Evolutionary conservation across 2,797 vertebrate species (phyloP).

Genomic region (Delichon dasypus): DNA sequence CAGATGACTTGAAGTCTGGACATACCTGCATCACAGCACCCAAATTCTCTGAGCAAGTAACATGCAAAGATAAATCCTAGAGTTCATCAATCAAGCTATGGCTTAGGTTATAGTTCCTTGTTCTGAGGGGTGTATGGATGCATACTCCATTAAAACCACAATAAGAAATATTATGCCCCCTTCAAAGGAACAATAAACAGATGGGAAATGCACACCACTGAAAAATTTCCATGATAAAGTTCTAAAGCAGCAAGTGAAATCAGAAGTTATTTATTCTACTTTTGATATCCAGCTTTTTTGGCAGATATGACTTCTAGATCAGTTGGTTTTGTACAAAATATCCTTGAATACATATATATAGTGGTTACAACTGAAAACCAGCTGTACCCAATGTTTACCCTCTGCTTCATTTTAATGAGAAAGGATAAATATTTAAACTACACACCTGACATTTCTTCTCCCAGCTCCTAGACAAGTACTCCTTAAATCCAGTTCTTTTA

Average conservation of each 20-base stretch:
- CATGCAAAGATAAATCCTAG: not conserved
- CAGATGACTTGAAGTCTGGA: not conserved
- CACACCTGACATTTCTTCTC: not conserved
- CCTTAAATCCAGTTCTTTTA: not conserved
- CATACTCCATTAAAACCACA: not conserved
- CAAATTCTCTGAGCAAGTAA: not conserved
- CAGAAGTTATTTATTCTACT: not conserved
- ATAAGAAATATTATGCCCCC: not conserved
- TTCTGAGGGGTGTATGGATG: not conserved
- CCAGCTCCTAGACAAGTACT: not conserved
- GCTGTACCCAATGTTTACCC: not conserved
- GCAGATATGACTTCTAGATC: not conserved
- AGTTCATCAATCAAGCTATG: not conserved
- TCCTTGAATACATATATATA: not conserved
- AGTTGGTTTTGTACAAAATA: not conserved
- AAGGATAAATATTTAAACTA: not conserved
- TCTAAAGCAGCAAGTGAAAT: not conserved
- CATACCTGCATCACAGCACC: not conserved
- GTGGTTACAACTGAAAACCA: not conserved
- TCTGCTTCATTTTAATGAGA: not conserved
- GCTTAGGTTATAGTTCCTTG: not conserved
- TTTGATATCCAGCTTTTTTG: not conserved
- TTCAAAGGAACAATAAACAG: not conserved
- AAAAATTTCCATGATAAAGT: not conserved
- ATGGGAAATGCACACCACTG: not conserved